Base-by-base conservation (phyloP, 2,888 invertebrate species). In the Apantesis nais region DNA sequence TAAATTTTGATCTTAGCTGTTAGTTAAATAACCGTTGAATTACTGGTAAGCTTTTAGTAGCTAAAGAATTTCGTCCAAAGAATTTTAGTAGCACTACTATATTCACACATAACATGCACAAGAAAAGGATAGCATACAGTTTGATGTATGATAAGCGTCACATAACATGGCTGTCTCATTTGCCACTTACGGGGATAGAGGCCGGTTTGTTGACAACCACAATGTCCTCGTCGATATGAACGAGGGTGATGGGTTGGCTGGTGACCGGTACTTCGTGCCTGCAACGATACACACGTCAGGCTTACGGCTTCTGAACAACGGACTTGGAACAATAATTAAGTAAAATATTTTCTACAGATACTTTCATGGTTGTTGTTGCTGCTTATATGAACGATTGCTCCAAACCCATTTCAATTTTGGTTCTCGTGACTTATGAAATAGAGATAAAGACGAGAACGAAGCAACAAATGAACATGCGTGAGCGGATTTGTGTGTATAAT, bases 131-230 rank as follows among this genome's bases (percentile, higher is more conserved):
- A 79, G 72, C 80, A 82, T 84, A 79, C 82, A 84, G 80, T 80
- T 75, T 76, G 76, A 97, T 96, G 95, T 96, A 95, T 87, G 90
- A 96, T 96, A 90, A 97, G 97, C 97, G 96, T 97, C 96, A 97
- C 88, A 91, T 89, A 89, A 89, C 85, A 97, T 97, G 97, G 97
- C 97, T 95, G 97, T 97, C 97, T 96, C 97, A 96, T 95, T 96
- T 96, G 97, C 97, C 97, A 98, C 98, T 98, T 98, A 99, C 99
- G 95, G 99, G 99, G 96, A 99, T 99, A 95, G 99, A 99, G 96
- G 99, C 98, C 94, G 99, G 99, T 97, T 99, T 99, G 97, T 99
- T 99, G 96, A 99, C 98, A 96, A 99, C 99, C 96, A 99, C 97
- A 96, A 99, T 97, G 96, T 99, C 99, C 95, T 99, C 98, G 96